A percentile compares a stretch with the other conserved stretches of the same genome.
Evolutionary conservation across 2,888 invertebrate species (phyloP).

Genomic region (Lingula anatina): DNA sequence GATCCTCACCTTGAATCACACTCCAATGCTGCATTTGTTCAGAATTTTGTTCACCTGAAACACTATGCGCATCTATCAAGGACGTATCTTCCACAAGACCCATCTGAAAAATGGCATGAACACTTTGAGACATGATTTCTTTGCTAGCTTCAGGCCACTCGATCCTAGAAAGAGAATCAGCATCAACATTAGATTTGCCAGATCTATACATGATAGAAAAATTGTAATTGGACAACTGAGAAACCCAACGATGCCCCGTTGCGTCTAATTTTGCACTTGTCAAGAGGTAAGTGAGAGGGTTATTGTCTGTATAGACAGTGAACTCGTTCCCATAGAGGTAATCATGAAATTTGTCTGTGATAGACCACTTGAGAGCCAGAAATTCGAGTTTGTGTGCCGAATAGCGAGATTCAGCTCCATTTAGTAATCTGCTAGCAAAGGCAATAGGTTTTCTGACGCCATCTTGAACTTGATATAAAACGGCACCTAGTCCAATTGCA

Average conservation of each 20-base stretch:
- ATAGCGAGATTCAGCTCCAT: constrained; percentile 5
- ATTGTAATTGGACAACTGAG: constrained; percentile 3
- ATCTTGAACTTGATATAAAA: constrained; percentile 3
- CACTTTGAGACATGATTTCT: too few relatives aligned
- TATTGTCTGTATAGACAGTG: too few relatives aligned
- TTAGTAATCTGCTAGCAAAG: constrained; percentile 1
- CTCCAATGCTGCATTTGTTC: too few relatives aligned
- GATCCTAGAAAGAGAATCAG: constrained; percentile 1
- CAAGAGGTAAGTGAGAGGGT: constrained; percentile 3
- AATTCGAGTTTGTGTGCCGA: too few relatives aligned
- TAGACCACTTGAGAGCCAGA: too few relatives aligned
- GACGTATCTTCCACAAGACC: not conserved
- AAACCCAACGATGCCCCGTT: constrained; percentile 3
- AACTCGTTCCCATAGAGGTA: too few relatives aligned
- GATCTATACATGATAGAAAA: constrained; percentile 2
- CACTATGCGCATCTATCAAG: not conserved
- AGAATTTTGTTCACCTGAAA: not conserved
- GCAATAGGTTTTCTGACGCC: not conserved
- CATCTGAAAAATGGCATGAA: not conserved
- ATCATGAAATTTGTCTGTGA: too few relatives aligned
- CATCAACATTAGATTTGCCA: constrained; percentile 4
- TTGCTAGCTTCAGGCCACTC: too few relatives aligned
- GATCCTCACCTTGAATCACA: too few relatives aligned
- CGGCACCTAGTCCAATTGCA: constrained; percentile 1
- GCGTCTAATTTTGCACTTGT: constrained; percentile 6